phyloP scores from a whole-genome alignment of 2,888 invertebrate genomes.

The Sminthurinus aureus region DNA sequence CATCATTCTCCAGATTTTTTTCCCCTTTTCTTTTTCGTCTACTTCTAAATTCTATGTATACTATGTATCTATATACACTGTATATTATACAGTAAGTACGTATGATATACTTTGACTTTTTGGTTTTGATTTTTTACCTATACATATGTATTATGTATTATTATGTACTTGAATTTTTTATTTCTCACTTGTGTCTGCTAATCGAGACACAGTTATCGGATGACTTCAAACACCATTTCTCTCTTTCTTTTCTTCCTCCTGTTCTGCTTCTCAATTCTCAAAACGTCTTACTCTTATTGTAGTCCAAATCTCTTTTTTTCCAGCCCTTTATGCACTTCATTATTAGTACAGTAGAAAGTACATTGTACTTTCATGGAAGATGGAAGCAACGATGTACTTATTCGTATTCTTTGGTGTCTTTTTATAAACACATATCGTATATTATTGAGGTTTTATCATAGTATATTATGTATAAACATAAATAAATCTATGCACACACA shows the following conservation, averaged over 20 bases:
- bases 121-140: too few species aligned
- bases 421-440: too few species aligned
- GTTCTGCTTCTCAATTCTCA: too few species aligned
- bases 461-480: background rate
- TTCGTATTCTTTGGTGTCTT: too few species aligned
- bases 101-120: too few species aligned
- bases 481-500: background rate
- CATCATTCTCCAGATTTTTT: background rate
- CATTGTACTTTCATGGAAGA: background rate
- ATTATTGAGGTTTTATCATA: background rate
- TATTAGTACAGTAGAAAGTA: background rate
- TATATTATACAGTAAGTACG: too few species aligned
- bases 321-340: background rate
- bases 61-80: too few species aligned
- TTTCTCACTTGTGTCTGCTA: conserved; percentile 10
- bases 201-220: conserved; percentile 20
- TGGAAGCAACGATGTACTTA: too few species aligned
- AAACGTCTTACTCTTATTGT: background rate
- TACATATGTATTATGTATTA: too few species aligned
- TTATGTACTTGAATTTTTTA: background rate
- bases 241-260: background rate
- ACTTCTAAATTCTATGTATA: too few species aligned
- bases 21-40: background rate
- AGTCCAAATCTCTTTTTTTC: background rate
- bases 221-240: conserved; percentile 19